Percentiles rank a stretch among this genome's conserved stretches.
These are phyloP conservation scores for Hypocryptadius cinnamomeus DNA, from an alignment of 2,113 vertebrate genomes.

Conservation along the genomic window DNA sequence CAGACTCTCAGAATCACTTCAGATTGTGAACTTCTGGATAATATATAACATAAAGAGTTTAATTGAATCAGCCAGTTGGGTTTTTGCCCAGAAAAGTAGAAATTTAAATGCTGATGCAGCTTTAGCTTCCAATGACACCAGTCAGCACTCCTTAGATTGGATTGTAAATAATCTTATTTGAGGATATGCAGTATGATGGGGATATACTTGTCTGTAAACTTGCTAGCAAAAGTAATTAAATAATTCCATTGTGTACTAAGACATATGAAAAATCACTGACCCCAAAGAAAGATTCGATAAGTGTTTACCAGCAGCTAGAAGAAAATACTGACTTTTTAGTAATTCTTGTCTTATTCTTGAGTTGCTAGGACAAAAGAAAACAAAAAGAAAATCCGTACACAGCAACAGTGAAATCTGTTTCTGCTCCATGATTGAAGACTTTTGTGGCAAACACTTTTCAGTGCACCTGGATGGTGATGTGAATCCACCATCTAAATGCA, in stretches of 20 bases:
- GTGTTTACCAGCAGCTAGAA: slow-evolving; percentile 44
- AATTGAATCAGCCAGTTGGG: slow-evolving; percentile 80
- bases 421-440: not conserved
- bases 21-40: slow-evolving; percentile 78
- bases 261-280: slow-evolving; percentile 54
- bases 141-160: slow-evolving; percentile 81
- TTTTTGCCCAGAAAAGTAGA: slow-evolving; percentile 80
- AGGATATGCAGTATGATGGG: slow-evolving; percentile 61
- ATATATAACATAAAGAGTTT: slow-evolving; percentile 80
- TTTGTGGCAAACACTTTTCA: slow-evolving; percentile 10
- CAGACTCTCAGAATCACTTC: slow-evolving; percentile 68
- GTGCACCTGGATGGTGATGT: not conserved
- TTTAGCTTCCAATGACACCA: slow-evolving; percentile 71
- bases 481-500: not conserved
- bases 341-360: slow-evolving; percentile 10
- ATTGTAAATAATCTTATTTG: slow-evolving; percentile 82
- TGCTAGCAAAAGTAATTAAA: slow-evolving; percentile 79
- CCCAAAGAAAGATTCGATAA: slow-evolving; percentile 50
- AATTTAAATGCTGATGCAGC: slow-evolving; percentile 81
- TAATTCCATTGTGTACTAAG: slow-evolving; percentile 73
- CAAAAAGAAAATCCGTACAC: not conserved
- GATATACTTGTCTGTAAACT: slow-evolving; percentile 69
- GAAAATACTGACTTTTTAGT: slow-evolving; percentile 48
- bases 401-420: slow-evolving; percentile 1
- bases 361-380: slow-evolving; percentile 16